Base-by-base conservation (phyloP, 23 tunicate genomes). In the Halocynthia aurantium region DNA sequence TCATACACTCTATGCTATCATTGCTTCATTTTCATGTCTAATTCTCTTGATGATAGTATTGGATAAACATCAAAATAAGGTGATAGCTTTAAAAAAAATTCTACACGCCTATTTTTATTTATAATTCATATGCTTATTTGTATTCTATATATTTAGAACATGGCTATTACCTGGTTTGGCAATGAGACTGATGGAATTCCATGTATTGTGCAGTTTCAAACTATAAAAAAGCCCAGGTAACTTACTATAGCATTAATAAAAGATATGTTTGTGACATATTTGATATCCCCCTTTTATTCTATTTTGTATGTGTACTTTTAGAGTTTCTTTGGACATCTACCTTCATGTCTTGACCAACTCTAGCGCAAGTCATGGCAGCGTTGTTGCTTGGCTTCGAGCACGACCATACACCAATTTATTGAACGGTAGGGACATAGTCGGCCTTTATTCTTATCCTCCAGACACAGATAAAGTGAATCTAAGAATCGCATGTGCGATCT, bases 121-220 rank as follows among this genome's bases (percentile, higher is more conserved):
- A 7, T 22, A 52, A 10, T 10, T 55, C 10, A 8, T 18, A 55
- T 56, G 22, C 19, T 54, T 21, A 10, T 0, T 11, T 17, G 9
- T 12, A 13, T 1, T 76, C 6, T 60, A 49, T 78, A 19, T 10
- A 13, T 84, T 64, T 50, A 84, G 89, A 69, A 64, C 55, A 57
- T 61, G 54, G 53, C 73, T 15, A 69, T 85, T 7, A 75, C 62
- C 56, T 85, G 90, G 90, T 78, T 78, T 73, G 90, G 90, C 55
- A 84, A 82, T 50, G 22, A 57, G 8, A 66, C 62, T 8, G 84
- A 85, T 52, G 90, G 90, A 8, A 49, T 85, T 50, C 90, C 90
- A 22, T 85, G 90, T 71, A 73, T 79, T 52, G 12, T 85, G 6
- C 72, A 85, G 73, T 69, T 85, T 7, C n/a, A 21, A 61, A 85